Percentiles rank a stretch among this genome's conserved stretches.
These are phyloP conservation scores for Hyles euphorbiae DNA, from an alignment of 1,140 invertebrate genomes.

Conservation along the genomic window DNA sequence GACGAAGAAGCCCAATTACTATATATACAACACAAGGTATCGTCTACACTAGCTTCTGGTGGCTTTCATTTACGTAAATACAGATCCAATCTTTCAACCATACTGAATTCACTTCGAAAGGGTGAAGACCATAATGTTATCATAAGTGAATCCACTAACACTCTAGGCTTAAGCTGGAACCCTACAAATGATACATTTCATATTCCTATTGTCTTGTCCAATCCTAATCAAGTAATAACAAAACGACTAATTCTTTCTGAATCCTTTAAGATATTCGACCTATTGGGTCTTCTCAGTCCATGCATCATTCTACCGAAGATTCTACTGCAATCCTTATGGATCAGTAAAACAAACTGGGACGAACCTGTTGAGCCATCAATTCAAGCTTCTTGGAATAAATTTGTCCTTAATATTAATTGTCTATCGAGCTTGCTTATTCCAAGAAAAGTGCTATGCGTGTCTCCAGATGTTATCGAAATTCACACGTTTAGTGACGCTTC, in stretches of 20 bases:
- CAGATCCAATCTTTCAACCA: not conserved
- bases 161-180: constrained; percentile 21
- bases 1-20: too few species aligned
- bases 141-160: constrained; percentile 13
- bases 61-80: too few species aligned
- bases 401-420: too few species aligned
- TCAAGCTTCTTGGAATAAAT: constrained; percentile 11
- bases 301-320: constrained; percentile 20
- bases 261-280: too few species aligned
- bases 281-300: too few species aligned
- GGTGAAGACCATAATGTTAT: constrained; percentile 4
- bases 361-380: constrained; percentile 7
- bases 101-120: not conserved
- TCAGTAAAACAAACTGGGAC: constrained; percentile 16
- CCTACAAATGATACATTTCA: constrained; percentile 11
- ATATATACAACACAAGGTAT: too few species aligned
- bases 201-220: constrained; percentile 12
- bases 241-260: constrained; percentile 21
- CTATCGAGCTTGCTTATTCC: constrained; percentile 19
- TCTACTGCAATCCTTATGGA: constrained; percentile 16
- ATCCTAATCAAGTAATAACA: constrained; percentile 11
- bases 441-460: constrained; percentile 12
- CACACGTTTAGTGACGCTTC: constrained; percentile 24
- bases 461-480: constrained; percentile 10
- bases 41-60: too few species aligned